Evolutionary conservation across 1,140 invertebrate genomes (phyloP).

Genomic region (Heliconius melpomene): DNA sequence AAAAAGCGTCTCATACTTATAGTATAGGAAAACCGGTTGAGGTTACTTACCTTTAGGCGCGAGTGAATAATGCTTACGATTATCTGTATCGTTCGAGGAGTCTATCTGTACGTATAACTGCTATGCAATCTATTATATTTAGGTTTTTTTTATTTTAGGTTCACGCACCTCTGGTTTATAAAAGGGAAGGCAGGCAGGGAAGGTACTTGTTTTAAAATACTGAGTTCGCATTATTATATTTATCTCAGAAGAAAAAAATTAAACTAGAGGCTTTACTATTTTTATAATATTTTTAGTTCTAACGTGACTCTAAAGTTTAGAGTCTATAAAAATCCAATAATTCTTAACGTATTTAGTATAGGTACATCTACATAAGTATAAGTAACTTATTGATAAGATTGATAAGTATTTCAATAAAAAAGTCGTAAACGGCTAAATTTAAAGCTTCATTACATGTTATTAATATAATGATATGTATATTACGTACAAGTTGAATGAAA

Average conservation of each 20-base stretch:
- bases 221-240: no score
- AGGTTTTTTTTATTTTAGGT: no score
- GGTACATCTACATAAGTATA: not conserved
- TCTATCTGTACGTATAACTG: not conserved
- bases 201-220: no score
- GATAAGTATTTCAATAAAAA: not conserved
- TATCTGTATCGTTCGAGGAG: slow-evolving; percentile 7
- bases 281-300: no score
- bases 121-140: not conserved
- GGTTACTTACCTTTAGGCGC: slow-evolving; percentile 27
- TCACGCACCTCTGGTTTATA: no score
- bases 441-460: slow-evolving; percentile 3
- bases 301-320: no score
- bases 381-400: not conserved
- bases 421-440: not conserved
- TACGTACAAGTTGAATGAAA: slow-evolving; percentile 1
- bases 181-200: no score
- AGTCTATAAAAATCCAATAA: no score
- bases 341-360: not conserved
- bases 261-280: no score
- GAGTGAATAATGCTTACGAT: slow-evolving; percentile 12
- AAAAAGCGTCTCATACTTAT: slow-evolving; percentile 23
- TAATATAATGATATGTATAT: not conserved
- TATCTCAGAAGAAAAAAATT: no score
- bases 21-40: slow-evolving; percentile 21